A percentile compares a stretch with the other conserved stretches of the same genome.
Evolutionary conservation across 2,888 invertebrate genomes (phyloP).

Genomic region (Mimachlamys varia): DNA sequence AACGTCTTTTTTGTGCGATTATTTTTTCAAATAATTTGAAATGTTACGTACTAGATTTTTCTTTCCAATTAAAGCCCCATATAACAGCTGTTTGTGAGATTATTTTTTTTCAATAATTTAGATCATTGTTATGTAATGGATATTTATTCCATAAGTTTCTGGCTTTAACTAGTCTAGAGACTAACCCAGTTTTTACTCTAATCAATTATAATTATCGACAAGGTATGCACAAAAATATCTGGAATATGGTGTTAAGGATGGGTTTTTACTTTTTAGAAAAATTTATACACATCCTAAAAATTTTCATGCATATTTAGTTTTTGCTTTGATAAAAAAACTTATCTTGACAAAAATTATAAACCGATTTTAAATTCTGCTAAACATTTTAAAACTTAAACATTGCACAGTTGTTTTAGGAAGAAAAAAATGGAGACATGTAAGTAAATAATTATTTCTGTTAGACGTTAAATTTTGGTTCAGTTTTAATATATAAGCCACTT

Average conservation of each 20-base stretch:
- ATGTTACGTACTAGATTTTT: neutral
- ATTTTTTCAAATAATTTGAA: too few species aligned
- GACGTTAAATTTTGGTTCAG: neutral
- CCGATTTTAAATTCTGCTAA: neutral
- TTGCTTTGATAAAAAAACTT: neutral
- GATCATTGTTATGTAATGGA: neutral
- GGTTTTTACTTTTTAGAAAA: too few species aligned
- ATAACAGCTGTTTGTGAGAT: neutral
- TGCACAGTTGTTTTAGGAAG: neutral
- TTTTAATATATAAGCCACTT: neutral
- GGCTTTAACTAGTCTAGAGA: neutral
- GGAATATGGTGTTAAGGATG: neutral
- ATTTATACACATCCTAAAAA: too few species aligned
- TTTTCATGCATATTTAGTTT: neutral
- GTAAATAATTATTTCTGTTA: neutral
- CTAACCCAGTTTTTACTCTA: neutral
- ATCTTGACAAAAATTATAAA: neutral
- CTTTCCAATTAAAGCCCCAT: neutral
- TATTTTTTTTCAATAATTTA: neutral
- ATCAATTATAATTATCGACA: neutral
- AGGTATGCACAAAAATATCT: neutral
- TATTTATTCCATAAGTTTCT: neutral
- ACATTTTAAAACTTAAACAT: neutral
- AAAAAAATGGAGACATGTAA: neutral
- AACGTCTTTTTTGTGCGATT: neutral